phyloP scores from a whole-genome alignment of 2,888 invertebrate genomes.

The Griposia aprilina region DNA sequence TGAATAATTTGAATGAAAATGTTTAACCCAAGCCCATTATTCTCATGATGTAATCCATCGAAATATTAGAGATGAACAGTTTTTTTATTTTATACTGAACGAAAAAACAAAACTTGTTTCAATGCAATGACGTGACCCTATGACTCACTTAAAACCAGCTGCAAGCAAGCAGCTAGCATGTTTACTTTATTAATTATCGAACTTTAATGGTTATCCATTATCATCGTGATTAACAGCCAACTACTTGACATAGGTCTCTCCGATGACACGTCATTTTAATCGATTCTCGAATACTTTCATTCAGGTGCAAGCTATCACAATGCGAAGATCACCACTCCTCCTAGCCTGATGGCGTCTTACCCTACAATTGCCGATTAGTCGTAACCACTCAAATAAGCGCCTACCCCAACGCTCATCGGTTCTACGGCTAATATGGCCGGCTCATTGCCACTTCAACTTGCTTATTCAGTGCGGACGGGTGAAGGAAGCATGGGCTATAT shows the following conservation, averaged over 20 bases:
- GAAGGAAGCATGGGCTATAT: constrained; percentile 26
- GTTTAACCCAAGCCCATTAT: constrained; percentile 15
- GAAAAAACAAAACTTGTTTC: constrained; percentile 31
- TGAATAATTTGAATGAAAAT: constrained; percentile 9
- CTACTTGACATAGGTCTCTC: background rate
- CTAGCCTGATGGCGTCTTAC: background rate
- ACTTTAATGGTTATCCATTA: no score
- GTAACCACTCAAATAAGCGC: background rate
- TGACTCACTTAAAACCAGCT: constrained; percentile 33
- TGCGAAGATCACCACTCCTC: background rate
- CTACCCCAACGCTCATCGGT: background rate
- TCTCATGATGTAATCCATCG: constrained; percentile 51
- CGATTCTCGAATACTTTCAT: background rate
- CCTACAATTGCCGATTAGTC: background rate
- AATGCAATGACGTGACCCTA: constrained; percentile 40
- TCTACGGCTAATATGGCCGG: background rate
- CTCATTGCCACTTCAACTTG: background rate
- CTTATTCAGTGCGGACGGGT: background rate
- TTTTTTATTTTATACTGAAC: constrained; percentile 21
- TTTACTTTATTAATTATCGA: background rate
- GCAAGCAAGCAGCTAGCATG: background rate
- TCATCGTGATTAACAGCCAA: background rate
- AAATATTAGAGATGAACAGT: constrained; percentile 28
- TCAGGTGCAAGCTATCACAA: background rate
- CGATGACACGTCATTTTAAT: background rate